A percentile compares a stretch with the other conserved stretches of the same genome.
phyloP scores from a whole-genome alignment of 2,113 vertebrate species.

The Lucifuga dentata region DNA sequence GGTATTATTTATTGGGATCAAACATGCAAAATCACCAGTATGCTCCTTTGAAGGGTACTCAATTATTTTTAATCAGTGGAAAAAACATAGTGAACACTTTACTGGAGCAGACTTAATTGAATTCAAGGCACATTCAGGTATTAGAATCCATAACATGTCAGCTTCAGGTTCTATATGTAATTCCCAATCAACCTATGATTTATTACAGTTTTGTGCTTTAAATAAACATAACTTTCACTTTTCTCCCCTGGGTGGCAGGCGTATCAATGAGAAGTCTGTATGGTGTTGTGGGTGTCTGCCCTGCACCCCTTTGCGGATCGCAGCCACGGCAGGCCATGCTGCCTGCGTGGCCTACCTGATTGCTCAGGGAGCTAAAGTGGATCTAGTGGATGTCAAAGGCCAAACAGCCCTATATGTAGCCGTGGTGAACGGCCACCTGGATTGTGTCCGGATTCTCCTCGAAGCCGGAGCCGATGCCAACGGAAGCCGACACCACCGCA shows the following conservation, averaged over 20 bases:
- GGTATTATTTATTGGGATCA: too few species aligned
- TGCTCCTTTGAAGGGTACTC: too few species aligned
- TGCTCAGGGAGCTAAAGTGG: conserved; percentile 89
- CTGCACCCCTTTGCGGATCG: conserved; percentile 92
- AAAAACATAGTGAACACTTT: too few species aligned
- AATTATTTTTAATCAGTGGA: too few species aligned
- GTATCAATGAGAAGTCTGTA: conserved; percentile 94
- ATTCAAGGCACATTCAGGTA: too few species aligned
- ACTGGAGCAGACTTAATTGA: too few species aligned
- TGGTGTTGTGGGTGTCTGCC: conserved; percentile 96
- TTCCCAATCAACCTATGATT: too few species aligned
- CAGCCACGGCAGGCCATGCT: conserved; percentile 90
- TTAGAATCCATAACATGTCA: too few species aligned
- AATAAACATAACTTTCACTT: neutral
- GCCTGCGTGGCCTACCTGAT: conserved; percentile 90
- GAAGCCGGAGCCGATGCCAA: conserved; percentile 93
- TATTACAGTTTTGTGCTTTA: too few species aligned
- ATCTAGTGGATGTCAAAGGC: conserved; percentile 94
- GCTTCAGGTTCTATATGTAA: too few species aligned
- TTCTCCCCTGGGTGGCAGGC: conserved; percentile 69
- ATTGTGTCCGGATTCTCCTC: conserved; percentile 90
- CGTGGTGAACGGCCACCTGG: conserved; percentile 92
- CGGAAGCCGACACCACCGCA: conserved; percentile 93
- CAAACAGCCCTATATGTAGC: conserved; percentile 95
- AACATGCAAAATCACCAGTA: too few species aligned